phyloP scores from a whole-genome alignment of 2,113 vertebrate genomes.

The Eretmochelys imbricata region DNA sequence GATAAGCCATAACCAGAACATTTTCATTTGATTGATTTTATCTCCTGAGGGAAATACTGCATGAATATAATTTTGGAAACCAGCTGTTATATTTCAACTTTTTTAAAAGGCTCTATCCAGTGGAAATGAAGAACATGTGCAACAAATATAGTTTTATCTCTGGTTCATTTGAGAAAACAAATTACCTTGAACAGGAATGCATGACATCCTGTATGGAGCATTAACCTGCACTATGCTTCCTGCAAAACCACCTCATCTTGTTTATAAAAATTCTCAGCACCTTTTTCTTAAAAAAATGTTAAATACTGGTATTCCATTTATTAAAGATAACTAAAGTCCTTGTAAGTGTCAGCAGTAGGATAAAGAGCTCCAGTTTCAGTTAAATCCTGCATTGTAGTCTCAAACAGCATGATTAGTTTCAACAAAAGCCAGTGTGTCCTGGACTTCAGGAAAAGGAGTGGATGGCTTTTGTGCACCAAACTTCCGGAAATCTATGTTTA shows the following conservation, averaged over 20 bases:
- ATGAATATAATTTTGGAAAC: background rate
- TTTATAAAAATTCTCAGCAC: background rate
- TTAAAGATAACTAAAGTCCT: conserved; percentile 35
- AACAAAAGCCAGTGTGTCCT: conserved; percentile 57
- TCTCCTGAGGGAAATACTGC: background rate
- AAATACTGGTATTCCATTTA: conserved; percentile 9
- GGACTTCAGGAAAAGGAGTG: conserved; percentile 78
- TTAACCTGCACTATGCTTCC: background rate
- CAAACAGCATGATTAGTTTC: background rate
- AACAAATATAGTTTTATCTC: background rate
- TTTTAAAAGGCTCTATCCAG: background rate
- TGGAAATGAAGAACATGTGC: background rate
- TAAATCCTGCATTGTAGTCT: conserved; percentile 50
- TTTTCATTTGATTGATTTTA: background rate
- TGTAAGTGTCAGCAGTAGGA: conserved; percentile 11
- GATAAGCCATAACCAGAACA: background rate
- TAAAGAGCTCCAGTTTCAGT: conserved; percentile 36
- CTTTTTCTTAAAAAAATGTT: background rate
- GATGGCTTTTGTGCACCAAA: conserved; percentile 57
- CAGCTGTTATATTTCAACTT: background rate
- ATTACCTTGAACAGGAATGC: background rate
- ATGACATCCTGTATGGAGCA: background rate
- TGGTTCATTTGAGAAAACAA: background rate
- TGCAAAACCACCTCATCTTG: background rate
- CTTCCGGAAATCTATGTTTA: conserved; percentile 79